Evolutionary conservation across 1,140 invertebrate species (phyloP).

Genomic region (Trigoniulus corallinus): DNA sequence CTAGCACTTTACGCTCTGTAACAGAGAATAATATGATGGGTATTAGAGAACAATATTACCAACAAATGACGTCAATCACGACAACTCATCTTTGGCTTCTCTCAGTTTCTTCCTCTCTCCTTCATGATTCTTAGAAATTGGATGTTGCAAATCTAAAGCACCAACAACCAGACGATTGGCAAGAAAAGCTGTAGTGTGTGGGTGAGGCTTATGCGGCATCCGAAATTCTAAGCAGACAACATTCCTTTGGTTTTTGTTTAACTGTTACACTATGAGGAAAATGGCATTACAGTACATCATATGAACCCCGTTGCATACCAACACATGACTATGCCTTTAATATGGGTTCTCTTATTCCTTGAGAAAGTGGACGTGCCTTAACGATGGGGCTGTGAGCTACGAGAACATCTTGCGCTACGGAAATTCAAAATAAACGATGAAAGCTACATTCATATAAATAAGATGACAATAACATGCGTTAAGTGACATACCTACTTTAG

Average conservation of each 20-base stretch:
- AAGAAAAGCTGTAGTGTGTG: conserved; percentile 63
- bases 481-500: conserved; percentile 57
- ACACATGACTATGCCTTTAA: conserved; percentile 56
- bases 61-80: too few relatives aligned
- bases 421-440: background rate
- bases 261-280: background rate
- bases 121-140: conserved; percentile 57
- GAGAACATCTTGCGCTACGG: conserved; percentile 58
- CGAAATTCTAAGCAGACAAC: conserved; percentile 34
- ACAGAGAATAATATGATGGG: too few relatives aligned
- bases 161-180: conserved; percentile 66
- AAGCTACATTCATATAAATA: conserved; percentile 4
- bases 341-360: conserved; percentile 60
- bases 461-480: conserved; percentile 6
- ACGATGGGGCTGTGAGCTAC: conserved; percentile 51
- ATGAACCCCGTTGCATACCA: conserved; percentile 31
- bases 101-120: conserved; percentile 57
- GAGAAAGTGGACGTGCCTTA: conserved; percentile 54
- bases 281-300: conserved; percentile 35
- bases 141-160: conserved; percentile 59
- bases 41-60: too few relatives aligned
- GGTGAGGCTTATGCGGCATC: conserved; percentile 40
- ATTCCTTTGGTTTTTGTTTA: too few relatives aligned
- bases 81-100: conserved; percentile 77
- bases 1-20: too few relatives aligned